Conservation (phyloP, 64 coral and sea anemone genomes). For the Porites australiensis region DNA sequence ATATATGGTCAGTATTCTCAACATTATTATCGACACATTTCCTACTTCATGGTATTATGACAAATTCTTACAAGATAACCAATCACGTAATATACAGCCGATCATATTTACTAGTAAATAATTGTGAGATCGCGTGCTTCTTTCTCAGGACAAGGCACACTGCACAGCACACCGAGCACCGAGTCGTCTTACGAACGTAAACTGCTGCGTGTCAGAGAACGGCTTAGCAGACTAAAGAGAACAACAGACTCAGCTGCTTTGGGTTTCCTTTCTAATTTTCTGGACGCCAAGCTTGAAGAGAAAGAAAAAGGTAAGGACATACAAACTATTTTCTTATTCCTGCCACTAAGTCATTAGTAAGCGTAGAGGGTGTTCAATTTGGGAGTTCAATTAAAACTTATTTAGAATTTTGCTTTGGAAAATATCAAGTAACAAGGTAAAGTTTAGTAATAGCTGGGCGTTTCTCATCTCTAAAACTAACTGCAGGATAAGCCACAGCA, state of each 20-base stretch:
- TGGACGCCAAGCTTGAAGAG: slow-evolving; percentile 41
- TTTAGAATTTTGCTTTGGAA: no score
- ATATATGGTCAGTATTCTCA: no score
- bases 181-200: slow-evolving; percentile 64
- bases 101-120: neutral
- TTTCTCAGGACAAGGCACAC: slow-evolving; percentile 8
- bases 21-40: neutral
- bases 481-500: neutral
- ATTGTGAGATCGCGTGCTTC: neutral
- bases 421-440: no score
- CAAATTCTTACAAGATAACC: neutral
- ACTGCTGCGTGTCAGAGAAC: slow-evolving; percentile 45
- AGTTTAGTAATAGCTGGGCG: no score
- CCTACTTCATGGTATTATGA: neutral
- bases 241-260: slow-evolving; percentile 58
- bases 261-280: slow-evolving; percentile 38
- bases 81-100: slow-evolving; percentile 15
- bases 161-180: neutral
- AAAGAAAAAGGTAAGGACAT: slow-evolving; percentile 31
- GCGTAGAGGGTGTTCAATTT: neutral
- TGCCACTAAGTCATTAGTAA: neutral
- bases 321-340: neutral
- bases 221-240: slow-evolving; percentile 50
- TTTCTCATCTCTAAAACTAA: neutral
- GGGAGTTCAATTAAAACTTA: no score